Evolutionary conservation across 2,113 vertebrate species (phyloP), one percentile per base, ranked within the genome.

Genomic region (Podarcis raffonei): DNA sequence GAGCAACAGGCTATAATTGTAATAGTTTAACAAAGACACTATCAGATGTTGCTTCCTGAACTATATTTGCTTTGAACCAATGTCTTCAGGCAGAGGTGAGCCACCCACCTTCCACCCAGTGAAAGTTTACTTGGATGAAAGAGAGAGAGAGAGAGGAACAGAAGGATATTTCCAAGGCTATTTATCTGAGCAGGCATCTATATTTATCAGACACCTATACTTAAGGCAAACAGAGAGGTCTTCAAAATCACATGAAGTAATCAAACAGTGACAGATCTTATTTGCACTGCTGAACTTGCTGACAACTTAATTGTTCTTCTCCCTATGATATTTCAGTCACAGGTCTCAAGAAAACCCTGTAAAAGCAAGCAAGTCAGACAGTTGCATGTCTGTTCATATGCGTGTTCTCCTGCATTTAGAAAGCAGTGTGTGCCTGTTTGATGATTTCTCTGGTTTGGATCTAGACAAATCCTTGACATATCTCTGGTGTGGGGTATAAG

Each of bases 171-270:
- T 92, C 85, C 66, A 81, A 68, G 71, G 94, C 97, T 96, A 95
- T 95, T 95, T 93, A 96, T 94, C 96, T 93, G 93, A 59, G 91
- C 93, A 95, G 96, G 97, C 96, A 97, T 96, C 96, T 98, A 96
- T 96, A 95, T 94, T 94, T 94, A 94, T 94, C 59, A 62, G 59
- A 18, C 96, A 97, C 97, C 96, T 98, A 96, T 96, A 95, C 94
- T 93, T 94, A 94, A 94, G 95, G 93, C 59, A 96, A 68, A 95
- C 69, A 95, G 92, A 37, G 27, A 91, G n/a, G 91, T 93, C 92
- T 94, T 90, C 96, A 97, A 95, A 97, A 95, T 92, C 94, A 91
- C 84, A 53, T 5, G 66, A 93, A 94, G 89, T 89, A 95, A 93
- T 93, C 94, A 94, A 95, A 75, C 86, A 85, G 81, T 32, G 91